Evolutionary conservation across 1,140 invertebrate genomes (phyloP), one percentile per base, ranked within the genome.

Genomic region (Telenomus remus): DNA sequence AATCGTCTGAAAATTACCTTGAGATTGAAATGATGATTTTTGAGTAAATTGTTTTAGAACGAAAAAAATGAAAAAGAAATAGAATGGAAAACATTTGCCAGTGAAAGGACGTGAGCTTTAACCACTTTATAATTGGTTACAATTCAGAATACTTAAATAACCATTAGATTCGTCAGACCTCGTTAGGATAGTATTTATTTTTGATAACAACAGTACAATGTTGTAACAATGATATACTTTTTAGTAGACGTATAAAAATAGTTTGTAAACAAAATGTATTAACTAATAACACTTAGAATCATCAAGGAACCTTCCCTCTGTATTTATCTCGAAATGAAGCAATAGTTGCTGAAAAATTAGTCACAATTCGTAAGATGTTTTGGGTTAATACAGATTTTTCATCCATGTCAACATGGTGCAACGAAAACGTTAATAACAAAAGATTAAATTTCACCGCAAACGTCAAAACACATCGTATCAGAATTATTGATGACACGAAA

Each of bases 51-150:
- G 27, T 27, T 27, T 27, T 27, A 3, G 19, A 27, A 1, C 1
- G 19, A 27, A 27, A 27, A 27, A 27, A 27, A 27, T 27, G 1
- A 1, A 27, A 27, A 10, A 14, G n/a, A 42, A 46, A 12, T 13
- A 7, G 13, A 3, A 12, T 44, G 11, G 11, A 44, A 49, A 56
- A 60, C 42, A 64, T 35, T 34, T 10, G 6, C 12, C 19, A 46
- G 69, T 64, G 60, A 72, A 72, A 65, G 69, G 49, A 42, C 43
- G 43, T 27, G n/a, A n/a, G n/a, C n/a, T n/a, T n/a, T 27, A 27
- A 27, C 19, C 2, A 27, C 19, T 6, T 27, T 27, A 27, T 27
- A 27, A 27, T 6, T 27, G 19, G 19, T 3, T 27, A 27, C 19
- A n/a, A n/a, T n/a, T n/a, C n/a, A n/a, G n/a, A n/a, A n/a, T n/a